Percentiles rank a stretch among this genome's conserved stretches.
Evolutionary conservation across 2,797 vertebrate species (phyloP).

Genomic region (Parotocinclus haroldoi): DNA sequence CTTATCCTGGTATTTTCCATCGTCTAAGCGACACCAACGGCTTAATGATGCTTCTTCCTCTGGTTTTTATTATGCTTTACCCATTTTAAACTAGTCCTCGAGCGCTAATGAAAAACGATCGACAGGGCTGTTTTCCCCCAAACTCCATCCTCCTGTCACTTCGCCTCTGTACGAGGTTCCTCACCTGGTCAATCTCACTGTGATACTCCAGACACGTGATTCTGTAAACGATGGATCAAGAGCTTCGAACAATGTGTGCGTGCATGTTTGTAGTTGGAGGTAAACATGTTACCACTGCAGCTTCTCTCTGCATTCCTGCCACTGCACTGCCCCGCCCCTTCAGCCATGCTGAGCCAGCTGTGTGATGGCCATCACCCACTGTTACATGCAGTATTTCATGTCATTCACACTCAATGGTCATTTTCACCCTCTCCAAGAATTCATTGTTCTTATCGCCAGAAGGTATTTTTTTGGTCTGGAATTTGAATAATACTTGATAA

Average conservation of each 20-base stretch:
- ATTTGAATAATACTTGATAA: slow-evolving; percentile 41
- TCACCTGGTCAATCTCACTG: slow-evolving; percentile 67
- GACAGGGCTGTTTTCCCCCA: slow-evolving; percentile 17
- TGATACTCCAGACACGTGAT: slow-evolving; percentile 60
- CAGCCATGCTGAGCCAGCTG: slow-evolving; percentile 48
- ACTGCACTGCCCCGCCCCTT: slow-evolving; percentile 61
- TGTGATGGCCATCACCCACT: slow-evolving; percentile 71
- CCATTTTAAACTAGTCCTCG: too few species aligned
- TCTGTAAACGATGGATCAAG: slow-evolving; percentile 37
- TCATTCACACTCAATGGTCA: slow-evolving; percentile 10
- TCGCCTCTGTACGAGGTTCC: slow-evolving; percentile 28
- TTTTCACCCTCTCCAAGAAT: too few species aligned
- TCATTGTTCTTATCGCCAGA: slow-evolving; percentile 16
- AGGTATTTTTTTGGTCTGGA: slow-evolving; percentile 34
- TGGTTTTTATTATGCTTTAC: slow-evolving; percentile 46
- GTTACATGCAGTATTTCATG: slow-evolving; percentile 68
- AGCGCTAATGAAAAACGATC: slow-evolving; percentile 40
- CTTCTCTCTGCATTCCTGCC: slow-evolving; percentile 57
- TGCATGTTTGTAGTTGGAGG: slow-evolving; percentile 40
- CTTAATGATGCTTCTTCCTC: slow-evolving; percentile 12
- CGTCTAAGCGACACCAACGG: background rate
- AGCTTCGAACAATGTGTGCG: slow-evolving; percentile 40
- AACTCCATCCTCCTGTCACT: slow-evolving; percentile 15
- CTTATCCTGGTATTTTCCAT: slow-evolving; percentile 8
- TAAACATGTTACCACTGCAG: slow-evolving; percentile 34